phyloP scores from a whole-genome alignment of 2,888 invertebrate genomes.

The Rhogogaster chlorosoma region DNA sequence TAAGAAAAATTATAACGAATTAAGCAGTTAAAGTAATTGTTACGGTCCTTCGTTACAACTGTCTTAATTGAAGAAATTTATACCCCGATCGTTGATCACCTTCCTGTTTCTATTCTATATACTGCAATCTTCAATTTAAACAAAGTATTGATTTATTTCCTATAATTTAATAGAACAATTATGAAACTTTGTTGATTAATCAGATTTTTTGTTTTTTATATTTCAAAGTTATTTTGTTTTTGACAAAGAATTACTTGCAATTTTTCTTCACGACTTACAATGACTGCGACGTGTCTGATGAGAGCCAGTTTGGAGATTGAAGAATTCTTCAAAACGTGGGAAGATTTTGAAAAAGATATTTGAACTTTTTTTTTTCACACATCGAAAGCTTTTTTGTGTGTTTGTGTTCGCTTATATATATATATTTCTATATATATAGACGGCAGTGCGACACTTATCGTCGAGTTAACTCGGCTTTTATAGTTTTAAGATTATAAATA shows the following conservation, averaged over 20 bases:
- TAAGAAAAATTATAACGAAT: slow-evolving; percentile 27
- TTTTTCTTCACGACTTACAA: neutral
- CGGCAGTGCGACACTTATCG: slow-evolving; percentile 42
- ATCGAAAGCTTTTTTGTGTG: neutral
- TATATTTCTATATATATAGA: neutral
- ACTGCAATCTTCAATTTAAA: neutral
- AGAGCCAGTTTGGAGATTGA: slow-evolving; percentile 11
- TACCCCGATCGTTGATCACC: neutral
- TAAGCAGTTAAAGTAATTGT: slow-evolving; percentile 29
- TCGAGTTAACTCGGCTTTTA: slow-evolving; percentile 41
- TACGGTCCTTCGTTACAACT: neutral
- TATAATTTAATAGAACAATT: neutral
- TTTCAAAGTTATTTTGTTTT: neutral
- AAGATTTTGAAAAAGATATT: neutral
- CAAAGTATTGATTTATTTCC: neutral
- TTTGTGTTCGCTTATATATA: neutral
- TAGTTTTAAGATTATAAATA: slow-evolving; percentile 23
- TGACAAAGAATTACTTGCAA: neutral
- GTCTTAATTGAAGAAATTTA: slow-evolving; percentile 11
- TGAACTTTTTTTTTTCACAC: neutral
- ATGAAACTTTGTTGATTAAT: neutral
- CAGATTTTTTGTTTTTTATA: neutral
- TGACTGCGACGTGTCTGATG: neutral
- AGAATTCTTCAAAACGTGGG: neutral
- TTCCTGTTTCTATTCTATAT: neutral